Conservation (phyloP, 2,113 vertebrate species). For the Myodes glareolus region DNA sequence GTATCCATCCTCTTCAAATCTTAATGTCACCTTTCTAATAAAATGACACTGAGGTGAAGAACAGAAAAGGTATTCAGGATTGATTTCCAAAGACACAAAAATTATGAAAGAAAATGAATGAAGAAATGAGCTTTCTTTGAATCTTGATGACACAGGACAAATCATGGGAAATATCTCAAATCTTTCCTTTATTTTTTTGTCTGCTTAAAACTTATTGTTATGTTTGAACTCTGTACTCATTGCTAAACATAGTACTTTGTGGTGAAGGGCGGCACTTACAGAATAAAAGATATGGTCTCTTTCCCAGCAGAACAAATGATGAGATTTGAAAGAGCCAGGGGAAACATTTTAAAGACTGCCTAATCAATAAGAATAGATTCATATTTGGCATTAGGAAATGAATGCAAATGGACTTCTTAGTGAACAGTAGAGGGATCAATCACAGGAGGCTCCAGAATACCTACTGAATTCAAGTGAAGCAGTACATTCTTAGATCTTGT, state of each 20-base stretch:
- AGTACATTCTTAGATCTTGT: background rate
- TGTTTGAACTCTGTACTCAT: background rate
- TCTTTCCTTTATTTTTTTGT: background rate
- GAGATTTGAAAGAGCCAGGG: background rate
- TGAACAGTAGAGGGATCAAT: background rate
- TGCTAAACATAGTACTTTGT: constrained; percentile 6
- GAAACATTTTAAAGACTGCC: background rate
- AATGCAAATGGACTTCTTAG: constrained; percentile 4
- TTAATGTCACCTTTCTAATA: background rate
- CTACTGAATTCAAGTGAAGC: background rate
- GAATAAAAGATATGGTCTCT: background rate
- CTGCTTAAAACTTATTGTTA: constrained; percentile 15
- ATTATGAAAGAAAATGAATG: background rate
- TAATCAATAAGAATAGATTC: constrained; percentile 3
- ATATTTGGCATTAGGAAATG: constrained; percentile 36
- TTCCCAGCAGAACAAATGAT: background rate
- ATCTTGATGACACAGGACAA: background rate
- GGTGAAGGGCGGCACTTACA: background rate
- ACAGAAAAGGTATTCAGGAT: constrained; percentile 14
- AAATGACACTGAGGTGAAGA: constrained; percentile 6
- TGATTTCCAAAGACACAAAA: constrained; percentile 43
- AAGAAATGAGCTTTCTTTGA: background rate
- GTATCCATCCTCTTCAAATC: constrained; percentile 19
- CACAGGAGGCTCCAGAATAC: background rate
- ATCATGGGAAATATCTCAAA: background rate